A percentile compares a stretch with the other conserved stretches of the same genome.
Conservation (phyloP, 2,888 invertebrate genomes). For the Choreutis nemorana region DNA sequence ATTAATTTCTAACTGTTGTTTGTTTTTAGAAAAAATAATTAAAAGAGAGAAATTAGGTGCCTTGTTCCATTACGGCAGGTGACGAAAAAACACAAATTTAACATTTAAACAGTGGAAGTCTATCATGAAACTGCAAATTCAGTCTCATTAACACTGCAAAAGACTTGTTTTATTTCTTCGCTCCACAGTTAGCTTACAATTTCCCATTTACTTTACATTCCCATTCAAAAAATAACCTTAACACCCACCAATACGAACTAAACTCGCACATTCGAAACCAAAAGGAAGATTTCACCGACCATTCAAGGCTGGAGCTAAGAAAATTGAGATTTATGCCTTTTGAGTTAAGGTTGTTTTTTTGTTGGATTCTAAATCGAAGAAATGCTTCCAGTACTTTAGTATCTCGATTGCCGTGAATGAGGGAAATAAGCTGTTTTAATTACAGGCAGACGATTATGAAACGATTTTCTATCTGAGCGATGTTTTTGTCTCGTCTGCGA, state of each 20-base stretch:
- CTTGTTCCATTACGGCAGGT: too few relatives aligned
- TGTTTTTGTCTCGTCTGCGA: too few relatives aligned
- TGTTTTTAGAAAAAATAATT: too few relatives aligned
- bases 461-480: too few relatives aligned
- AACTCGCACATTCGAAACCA: too few relatives aligned
- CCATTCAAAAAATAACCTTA: slow-evolving; percentile 7
- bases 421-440: slow-evolving; percentile 63
- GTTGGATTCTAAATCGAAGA: slow-evolving; percentile 29
- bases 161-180: slow-evolving; percentile 62
- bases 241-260: too few relatives aligned
- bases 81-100: too few relatives aligned
- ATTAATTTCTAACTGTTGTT: too few relatives aligned
- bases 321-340: neutral
- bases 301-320: neutral
- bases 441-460: too few relatives aligned
- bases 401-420: slow-evolving; percentile 50
- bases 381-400: too few relatives aligned
- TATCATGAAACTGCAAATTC: slow-evolving; percentile 33
- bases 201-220: slow-evolving; percentile 54
- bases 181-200: slow-evolving; percentile 56
- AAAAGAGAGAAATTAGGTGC: too few relatives aligned
- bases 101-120: too few relatives aligned
- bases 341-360: slow-evolving; percentile 12
- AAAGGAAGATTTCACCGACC: neutral
- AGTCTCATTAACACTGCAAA: slow-evolving; percentile 61